Conservation (phyloP, 2,797 vertebrate genomes). For the Onychomys arenicola region DNA sequence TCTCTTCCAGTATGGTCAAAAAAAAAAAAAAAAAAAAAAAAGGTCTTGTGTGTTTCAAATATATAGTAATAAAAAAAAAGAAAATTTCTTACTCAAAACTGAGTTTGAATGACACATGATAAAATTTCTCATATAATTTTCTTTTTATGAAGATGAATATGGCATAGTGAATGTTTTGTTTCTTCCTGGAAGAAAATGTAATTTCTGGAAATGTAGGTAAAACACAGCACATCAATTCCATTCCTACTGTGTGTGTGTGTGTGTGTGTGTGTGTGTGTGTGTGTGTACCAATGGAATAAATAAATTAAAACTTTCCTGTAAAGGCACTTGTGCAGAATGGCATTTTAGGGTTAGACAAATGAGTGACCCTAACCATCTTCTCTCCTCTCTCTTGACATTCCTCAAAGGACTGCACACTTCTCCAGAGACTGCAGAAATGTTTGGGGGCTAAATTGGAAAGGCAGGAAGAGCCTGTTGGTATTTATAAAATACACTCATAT, state of each 20-base stretch:
- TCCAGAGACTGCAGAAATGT: background rate
- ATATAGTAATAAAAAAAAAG: background rate
- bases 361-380: background rate
- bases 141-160: slow-evolving; percentile 47
- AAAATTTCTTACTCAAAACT: slow-evolving; percentile 46
- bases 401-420: background rate
- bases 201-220: slow-evolving; percentile 70
- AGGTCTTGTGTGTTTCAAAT: background rate
- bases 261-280: background rate
- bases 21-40: background rate
- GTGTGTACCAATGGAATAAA: background rate
- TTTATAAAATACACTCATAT: slow-evolving; percentile 67
- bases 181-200: slow-evolving; percentile 44
- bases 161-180: background rate
- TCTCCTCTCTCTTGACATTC: background rate
- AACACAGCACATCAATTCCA: background rate
- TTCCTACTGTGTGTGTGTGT: background rate
- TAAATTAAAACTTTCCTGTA: slow-evolving; percentile 11
- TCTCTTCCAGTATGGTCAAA: background rate
- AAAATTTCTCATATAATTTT: slow-evolving; percentile 50
- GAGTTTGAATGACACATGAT: slow-evolving; percentile 4
- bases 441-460: slow-evolving; percentile 37
- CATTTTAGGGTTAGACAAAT: slow-evolving; percentile 5
- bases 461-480: slow-evolving; percentile 53
- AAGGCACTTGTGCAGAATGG: background rate